phyloP scores from a whole-genome alignment of 2,113 vertebrate species.

The Cyanoramphus novaezelandiae region DNA sequence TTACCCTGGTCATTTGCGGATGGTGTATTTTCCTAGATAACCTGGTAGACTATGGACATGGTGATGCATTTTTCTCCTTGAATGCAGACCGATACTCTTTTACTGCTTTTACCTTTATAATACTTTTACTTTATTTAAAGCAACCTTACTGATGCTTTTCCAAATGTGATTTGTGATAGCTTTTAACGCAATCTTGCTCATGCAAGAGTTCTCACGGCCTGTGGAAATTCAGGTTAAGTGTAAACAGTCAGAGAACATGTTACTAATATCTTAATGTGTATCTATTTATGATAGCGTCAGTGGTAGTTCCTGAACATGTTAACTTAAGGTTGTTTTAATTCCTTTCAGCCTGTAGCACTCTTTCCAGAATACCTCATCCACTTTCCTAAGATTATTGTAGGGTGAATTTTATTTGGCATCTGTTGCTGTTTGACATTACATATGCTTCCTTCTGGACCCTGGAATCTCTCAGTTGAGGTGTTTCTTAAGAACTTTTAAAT shows the following conservation, averaged over 20 bases:
- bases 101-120: not conserved
- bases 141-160: not conserved
- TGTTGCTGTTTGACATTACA: too few relatives aligned
- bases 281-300: not conserved
- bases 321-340: not conserved
- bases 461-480: not conserved
- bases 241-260: not conserved
- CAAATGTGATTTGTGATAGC: too few relatives aligned
- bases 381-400: too few relatives aligned
- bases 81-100: not conserved
- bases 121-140: not conserved
- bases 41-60: not conserved
- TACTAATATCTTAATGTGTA: too few relatives aligned
- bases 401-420: not conserved
- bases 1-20: not conserved
- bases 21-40: not conserved
- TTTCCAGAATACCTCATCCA: not conserved
- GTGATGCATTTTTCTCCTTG: not conserved
- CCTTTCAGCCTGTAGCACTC: not conserved
- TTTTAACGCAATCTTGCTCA: not conserved
- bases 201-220: not conserved
- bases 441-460: not conserved
- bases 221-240: not conserved
- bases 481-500: not conserved
- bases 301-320: not conserved